Base-by-base conservation (phyloP, 2,113 vertebrate species). In the Egretta garzetta region DNA sequence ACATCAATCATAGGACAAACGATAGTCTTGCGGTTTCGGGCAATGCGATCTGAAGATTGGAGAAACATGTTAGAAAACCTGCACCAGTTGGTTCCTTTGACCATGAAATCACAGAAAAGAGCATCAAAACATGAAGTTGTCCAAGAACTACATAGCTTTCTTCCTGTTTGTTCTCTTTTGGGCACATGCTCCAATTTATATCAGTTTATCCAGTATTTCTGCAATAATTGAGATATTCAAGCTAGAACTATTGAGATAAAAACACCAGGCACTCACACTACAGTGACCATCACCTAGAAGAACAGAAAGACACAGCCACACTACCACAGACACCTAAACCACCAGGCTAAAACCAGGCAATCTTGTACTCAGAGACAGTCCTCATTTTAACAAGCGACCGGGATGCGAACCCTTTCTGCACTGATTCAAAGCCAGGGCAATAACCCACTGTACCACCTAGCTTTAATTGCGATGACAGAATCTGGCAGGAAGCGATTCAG, bases 1-100 rank as follows among this genome's bases (percentile, higher is more conserved):
- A 99, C 99, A 12, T 99, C 99, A 18, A 99, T 99, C 99, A 99
- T 99, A 0, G 99, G 99, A 84, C 99, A 99, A 58, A 99, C 99
- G 5, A 99, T 99, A 6, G 99, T 99, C 97, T 98, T 99, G 90
- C 98, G 99, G 98, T 99, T 99, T 76, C 99, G 98, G 72, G 99
- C 99, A 33, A 99, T 99, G 28, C 99, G 99, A 96, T 99, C 99
- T 99, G 98, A 90, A 53, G 77, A 52, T 80, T 35, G 93, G 89
- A 97, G 81, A 95, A 63, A 96, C 15, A 22, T 1, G 32, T 98
- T 72, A 98, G 88, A 67, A 75, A 86, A 45, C 49, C 23, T 66
- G 67, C 19, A 75, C 26, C 80, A 62, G 22, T 13, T 52, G 14
- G 14, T 32, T 58, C 30, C 50, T 49, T 63, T 30, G 24, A 74